Evolutionary conservation across 2,797 vertebrate species (phyloP).

Genomic region (Aselliscus stoliczkanus): DNA sequence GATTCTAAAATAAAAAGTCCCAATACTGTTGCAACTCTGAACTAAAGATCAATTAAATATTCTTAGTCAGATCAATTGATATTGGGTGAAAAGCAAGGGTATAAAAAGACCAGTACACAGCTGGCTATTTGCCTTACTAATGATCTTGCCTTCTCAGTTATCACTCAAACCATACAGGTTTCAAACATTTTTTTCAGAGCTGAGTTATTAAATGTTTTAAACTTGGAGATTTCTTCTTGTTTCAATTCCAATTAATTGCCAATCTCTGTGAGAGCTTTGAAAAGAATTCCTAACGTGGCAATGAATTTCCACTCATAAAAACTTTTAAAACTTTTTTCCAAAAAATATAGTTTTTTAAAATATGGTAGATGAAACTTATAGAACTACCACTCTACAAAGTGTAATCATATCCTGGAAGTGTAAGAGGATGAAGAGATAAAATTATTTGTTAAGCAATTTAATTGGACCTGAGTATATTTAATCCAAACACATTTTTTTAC

Average conservation of each 20-base stretch:
- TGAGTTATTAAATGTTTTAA: slow-evolving; percentile 21
- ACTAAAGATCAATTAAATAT: not conserved
- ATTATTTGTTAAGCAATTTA: slow-evolving; percentile 12
- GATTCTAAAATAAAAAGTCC: slow-evolving; percentile 8
- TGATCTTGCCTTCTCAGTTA: not conserved
- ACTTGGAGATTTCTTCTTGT: not conserved
- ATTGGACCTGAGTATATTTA: not conserved
- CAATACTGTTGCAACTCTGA: not conserved
- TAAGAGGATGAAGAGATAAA: slow-evolving; percentile 19
- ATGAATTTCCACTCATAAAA: not conserved
- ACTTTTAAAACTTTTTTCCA: not conserved
- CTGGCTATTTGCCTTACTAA: not conserved
- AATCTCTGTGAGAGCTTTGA: not conserved
- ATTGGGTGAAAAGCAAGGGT: not conserved
- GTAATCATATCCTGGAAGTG: not conserved
- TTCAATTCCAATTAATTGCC: not conserved
- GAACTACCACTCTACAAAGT: not conserved
- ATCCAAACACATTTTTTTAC: not conserved
- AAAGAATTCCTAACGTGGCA: not conserved
- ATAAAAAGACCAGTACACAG: not conserved
- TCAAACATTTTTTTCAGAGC: not conserved
- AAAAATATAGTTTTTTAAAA: not conserved
- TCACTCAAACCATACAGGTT: not conserved
- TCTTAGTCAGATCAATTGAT: not conserved
- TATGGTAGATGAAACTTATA: not conserved